These are phyloP conservation scores for Aurelia sp. DNA, from an alignment of 30 jellyfish, hydroid and myxozoan species.

Conservation along the genomic window DNA sequence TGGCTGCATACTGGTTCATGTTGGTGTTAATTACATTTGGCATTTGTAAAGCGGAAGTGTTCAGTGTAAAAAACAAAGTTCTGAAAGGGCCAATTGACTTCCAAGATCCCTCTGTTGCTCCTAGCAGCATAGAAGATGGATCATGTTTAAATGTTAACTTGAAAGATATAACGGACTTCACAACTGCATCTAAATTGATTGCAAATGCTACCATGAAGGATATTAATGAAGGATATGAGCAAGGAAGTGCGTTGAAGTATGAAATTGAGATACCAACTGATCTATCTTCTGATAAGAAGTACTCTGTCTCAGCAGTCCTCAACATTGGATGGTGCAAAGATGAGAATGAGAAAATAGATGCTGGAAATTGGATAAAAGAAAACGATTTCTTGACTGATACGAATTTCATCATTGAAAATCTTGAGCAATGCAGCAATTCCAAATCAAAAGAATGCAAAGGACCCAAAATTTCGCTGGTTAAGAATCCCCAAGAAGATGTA, in stretches of 20 bases:
- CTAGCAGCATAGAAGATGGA: neutral
- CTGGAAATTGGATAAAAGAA: constrained; percentile 41
- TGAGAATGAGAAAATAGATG: constrained; percentile 1
- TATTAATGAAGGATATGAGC: neutral
- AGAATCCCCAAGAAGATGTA: constrained; percentile 1
- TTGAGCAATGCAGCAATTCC: constrained; percentile 21
- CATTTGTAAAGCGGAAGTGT: neutral
- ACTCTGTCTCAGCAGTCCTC: constrained; percentile 18
- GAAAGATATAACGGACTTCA: constrained; percentile 26
- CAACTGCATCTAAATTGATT: constrained; percentile 16
- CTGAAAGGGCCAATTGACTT: constrained; percentile 14
- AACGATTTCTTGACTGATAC: constrained; percentile 16
- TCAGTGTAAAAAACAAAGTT: constrained; percentile 18
- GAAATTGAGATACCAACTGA: neutral
- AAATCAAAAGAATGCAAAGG: constrained; percentile 29
- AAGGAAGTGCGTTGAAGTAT: constrained; percentile 10
- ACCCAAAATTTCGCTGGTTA: constrained; percentile 15
- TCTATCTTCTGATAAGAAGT: neutral
- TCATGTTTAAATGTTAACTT: constrained; percentile 41
- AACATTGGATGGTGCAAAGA: constrained; percentile 27
- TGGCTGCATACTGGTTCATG: too few relatives aligned
- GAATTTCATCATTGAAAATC: neutral
- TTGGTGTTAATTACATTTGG: neutral
- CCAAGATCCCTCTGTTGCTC: constrained; percentile 40
- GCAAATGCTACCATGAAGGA: constrained; percentile 1